Evolutionary conservation across 2,797 vertebrate species (phyloP), one percentile per base, ranked within the genome.

Genomic region (Alfaro cultratus): DNA sequence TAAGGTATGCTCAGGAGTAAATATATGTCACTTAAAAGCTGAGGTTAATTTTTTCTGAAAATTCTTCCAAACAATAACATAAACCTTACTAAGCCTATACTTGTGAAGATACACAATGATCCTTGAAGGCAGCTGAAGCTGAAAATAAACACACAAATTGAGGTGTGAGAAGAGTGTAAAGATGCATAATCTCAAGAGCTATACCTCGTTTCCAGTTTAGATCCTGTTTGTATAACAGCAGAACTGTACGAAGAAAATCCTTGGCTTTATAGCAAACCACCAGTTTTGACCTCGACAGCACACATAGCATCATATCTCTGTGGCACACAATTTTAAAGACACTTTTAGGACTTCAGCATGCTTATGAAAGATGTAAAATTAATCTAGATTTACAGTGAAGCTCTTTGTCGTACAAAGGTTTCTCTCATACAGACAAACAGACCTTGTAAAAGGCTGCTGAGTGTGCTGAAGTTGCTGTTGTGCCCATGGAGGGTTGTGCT

Each of bases 221-320:
- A 73, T 95, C 92, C 39, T 60, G 85, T 77, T 79, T 89, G 85
- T 92, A 95, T 90, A 95, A 76, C 88, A 94, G 94, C 80, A 98
- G 92, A 23, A 89, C 83, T 21, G 95, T 95, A 68, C 95, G 94
- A 74, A 99, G 95, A 53, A 98, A 94, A 80, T 98, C 97, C 93
- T 99, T 99, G 26, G 97, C 96, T 81, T 98, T 97, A 78, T 96
- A 99, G 91, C 97, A 98, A 89, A 98, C 93, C 76, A 97, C 90
- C 1, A 94, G 94, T 73, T 94, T 88, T 81, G 88, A 86, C 75
- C 94, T 82, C n/a, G 83, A 94, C 11, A 98, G 85, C 21, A 95
- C 93, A 75, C 94, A 94, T 75, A 96, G 90, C 49, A 99, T 83
- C 82, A 98, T 73, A 62, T 95, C 92, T 94, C 98, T 98, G 79